Conservation (phyloP, 2,888 invertebrate genomes). For the Drosophila meridiana region DNA sequence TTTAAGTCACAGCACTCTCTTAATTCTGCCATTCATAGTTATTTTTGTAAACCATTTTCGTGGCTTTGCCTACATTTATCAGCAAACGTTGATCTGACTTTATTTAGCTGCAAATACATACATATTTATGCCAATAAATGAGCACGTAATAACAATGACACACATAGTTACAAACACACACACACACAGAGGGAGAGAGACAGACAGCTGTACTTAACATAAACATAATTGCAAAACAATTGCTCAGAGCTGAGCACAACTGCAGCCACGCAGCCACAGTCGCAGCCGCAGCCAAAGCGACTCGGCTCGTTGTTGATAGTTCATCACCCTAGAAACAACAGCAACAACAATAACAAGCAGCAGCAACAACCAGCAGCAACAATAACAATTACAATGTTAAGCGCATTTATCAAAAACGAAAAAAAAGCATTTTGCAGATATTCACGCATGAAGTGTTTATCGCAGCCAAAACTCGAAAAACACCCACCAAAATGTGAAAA, state of each 20-base stretch:
- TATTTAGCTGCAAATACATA: constrained; percentile 53
- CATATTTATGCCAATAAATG: constrained; percentile 73
- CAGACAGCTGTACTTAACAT: constrained; percentile 48
- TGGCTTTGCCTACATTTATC: constrained; percentile 64
- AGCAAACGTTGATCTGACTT: constrained; percentile 67
- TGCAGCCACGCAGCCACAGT: constrained; percentile 14
- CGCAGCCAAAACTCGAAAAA: constrained; percentile 66
- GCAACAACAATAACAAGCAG: constrained; percentile 26
- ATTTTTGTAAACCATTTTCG: constrained; percentile 54
- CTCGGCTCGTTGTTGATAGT: constrained; percentile 55
- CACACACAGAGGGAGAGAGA: neutral
- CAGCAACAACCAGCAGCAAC: constrained; percentile 41
- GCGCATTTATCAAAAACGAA: constrained; percentile 63
- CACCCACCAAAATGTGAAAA: constrained; percentile 71
- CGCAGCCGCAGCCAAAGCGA: constrained; percentile 12
- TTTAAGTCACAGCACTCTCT: neutral
- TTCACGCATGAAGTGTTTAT: constrained; percentile 82
- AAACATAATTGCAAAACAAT: constrained; percentile 73
- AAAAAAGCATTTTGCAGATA: constrained; percentile 70
- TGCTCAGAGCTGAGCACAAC: constrained; percentile 41
- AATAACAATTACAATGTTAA: constrained; percentile 51
- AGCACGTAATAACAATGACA: constrained; percentile 74
- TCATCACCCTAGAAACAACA: constrained; percentile 56
- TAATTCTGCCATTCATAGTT: neutral
- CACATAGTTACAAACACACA: constrained; percentile 36